Base-by-base conservation (phyloP, 1,140 invertebrate genomes). In the Arctopsyche grandis region DNA sequence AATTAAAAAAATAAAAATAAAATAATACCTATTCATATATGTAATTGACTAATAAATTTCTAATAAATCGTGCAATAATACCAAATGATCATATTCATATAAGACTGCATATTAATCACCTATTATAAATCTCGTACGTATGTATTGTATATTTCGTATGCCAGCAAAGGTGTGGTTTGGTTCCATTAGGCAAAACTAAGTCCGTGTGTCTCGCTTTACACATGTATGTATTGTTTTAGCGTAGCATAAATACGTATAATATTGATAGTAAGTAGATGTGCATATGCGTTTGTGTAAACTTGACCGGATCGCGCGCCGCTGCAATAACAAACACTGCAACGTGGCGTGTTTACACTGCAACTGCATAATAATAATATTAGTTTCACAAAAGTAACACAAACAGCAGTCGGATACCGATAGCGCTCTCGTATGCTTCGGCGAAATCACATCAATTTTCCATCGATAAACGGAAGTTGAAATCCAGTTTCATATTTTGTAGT, bases 341-440 rank as follows among this genome's bases (percentile, higher is more conserved):
- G 1, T 21, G 29, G 29, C 1, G 3, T 52, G 48, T 52, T 52
- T 52, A 52, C 48, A 56, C 21, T 66, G 21, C 1, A 21, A 26
- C 60, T 66, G 21, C 60, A 66, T 22, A 66, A 66, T 22, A 66
- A 66, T 66, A 66, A 66, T 66, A 66, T 66, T 16, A 22, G 60
- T 66, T 22, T 66, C 14, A 22, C 60, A 66, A 66, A 66, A 66
- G 60, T 22, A 66, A 26, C 12, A 52, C 48, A 52, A 52, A 52
- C 48, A 66, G 10, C 9, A 66, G 60, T 66, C 24, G 19, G 21
- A 21, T 22, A 66, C 9, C 60, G 24, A 66, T 66, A 21, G 21
- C 60, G 24, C 21, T 26, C 19, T 12, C 14, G 60, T 16, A 16
- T 52, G 48, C 16, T 46, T 52, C 48, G 12, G 48, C 48, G 48